Base-by-base conservation (phyloP, 2,888 invertebrate species). In the Limnephilus rhombicus region DNA sequence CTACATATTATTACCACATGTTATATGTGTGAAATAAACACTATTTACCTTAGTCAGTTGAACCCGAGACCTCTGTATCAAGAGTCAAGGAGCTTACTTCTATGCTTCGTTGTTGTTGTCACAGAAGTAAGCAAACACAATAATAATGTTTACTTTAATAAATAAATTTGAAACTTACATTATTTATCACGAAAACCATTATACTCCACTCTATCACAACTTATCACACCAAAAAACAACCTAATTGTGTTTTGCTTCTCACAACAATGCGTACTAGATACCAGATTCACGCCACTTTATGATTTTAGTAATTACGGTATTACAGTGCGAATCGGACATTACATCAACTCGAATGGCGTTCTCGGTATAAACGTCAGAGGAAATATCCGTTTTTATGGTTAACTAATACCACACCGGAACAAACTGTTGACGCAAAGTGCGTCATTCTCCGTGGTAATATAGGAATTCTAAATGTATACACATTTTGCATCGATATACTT, bases 341-440 rank as follows among this genome's bases (percentile, higher is more conserved):
- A 24, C 68, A 9, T 34, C 34, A 83, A 18, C 83, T 37, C 37
- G 24, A 37, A 86, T 86, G 86, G 49, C 13, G 86, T 86, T 86
- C 86, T 86, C 4, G 29, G 86, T 86, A 86, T 41, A 86, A 41
- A 24, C 68, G 88, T 80, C 88, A 41, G 34, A 89, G 80, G 88
- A 89, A 89, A 89, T 89, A 89, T 89, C 37, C 88, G 45, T 49
- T 45, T 49, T n/a, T 34, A 34, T 45, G 86, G 86, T 86, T n/a
- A 29, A 37, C 41, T 24, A 15, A 34, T 80, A 89, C 88, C 88
- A 37, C 80, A 89, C 80, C 88, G 88, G 88, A 89, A 89, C 88
- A 34, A 80, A 49, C 11, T 37, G 34, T 45, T 86, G 80, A 89
- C 88, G 80, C 41, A 18, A 80, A 49, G 45, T 89, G 80, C 80